phyloP scores from a whole-genome alignment of 2,797 vertebrate species.

The Hozukius guyotensis region DNA sequence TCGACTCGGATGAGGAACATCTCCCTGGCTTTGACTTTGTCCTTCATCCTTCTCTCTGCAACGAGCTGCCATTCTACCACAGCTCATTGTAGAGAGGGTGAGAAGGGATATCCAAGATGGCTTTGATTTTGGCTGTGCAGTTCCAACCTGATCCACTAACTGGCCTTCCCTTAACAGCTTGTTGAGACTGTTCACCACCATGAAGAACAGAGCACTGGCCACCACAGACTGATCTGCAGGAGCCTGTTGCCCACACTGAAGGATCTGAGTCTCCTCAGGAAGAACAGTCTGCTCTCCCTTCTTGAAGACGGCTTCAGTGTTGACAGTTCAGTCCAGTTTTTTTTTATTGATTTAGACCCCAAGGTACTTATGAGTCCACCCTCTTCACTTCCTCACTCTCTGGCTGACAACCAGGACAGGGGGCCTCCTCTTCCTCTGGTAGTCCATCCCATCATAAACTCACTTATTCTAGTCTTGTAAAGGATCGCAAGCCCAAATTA shows the following conservation, averaged over 20 bases:
- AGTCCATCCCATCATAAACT: neutral
- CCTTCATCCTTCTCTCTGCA: neutral
- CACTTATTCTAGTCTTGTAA: accelerated
- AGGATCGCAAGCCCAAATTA: neutral
- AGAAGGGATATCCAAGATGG: neutral
- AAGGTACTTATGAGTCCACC: no score
- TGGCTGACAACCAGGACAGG: no score
- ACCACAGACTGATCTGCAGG: neutral
- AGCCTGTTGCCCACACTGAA: neutral
- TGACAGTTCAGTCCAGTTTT: no score
- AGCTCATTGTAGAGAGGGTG: neutral
- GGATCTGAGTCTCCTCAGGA: neutral
- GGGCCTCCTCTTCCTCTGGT: no score
- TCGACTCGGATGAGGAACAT: neutral
- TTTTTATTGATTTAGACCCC: no score
- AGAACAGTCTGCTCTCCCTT: neutral
- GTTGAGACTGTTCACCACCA: no score
- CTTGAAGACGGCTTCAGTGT: neutral
- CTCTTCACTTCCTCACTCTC: no score
- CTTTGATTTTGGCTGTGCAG: neutral
- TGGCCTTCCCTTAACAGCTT: no score
- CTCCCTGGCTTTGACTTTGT: neutral
- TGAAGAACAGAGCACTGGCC: neutral
- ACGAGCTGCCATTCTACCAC: accelerated
- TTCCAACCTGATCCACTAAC: neutral